A percentile compares a stretch with the other conserved stretches of the same genome.
These are phyloP conservation scores for Zaprionus bogoriensis DNA, from an alignment of 2,888 invertebrate genomes.

Conservation along the genomic window DNA sequence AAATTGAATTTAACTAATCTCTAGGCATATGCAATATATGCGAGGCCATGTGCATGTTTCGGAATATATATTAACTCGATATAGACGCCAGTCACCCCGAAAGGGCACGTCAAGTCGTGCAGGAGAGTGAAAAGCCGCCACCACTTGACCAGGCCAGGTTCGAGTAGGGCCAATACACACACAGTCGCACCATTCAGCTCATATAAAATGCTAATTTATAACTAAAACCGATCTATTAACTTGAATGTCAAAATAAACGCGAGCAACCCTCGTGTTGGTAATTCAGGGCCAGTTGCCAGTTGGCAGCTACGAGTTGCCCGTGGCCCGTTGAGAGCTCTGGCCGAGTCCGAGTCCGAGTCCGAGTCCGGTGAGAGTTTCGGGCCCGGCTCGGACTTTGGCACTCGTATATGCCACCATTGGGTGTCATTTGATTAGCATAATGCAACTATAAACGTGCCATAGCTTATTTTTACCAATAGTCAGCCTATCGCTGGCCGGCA, in stretches of 20 bases:
- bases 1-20: conserved; percentile 8
- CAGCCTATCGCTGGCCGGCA: conserved; percentile 8
- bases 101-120: conserved; percentile 9
- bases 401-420: conserved; percentile 69
- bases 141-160: conserved; percentile 52
- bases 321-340: not conserved
- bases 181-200: conserved; percentile 9
- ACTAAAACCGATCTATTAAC: conserved; percentile 79
- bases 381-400: not conserved
- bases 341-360: conserved; percentile 6
- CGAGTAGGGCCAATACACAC: conserved; percentile 31
- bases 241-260: conserved; percentile 74
- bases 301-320: too few species aligned
- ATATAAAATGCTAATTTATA: conserved; percentile 76
- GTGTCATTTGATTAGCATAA: conserved; percentile 79
- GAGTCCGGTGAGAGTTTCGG: conserved; percentile 39
- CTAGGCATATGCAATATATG: conserved; percentile 1
- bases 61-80: conserved; percentile 32
- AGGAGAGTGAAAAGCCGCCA: conserved; percentile 31
- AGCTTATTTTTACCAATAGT: conserved; percentile 74
- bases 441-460: conserved; percentile 75
- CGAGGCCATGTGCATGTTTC: not conserved
- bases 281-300: conserved; percentile 46
- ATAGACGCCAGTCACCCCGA: conserved; percentile 44
- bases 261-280: conserved; percentile 49